These are phyloP conservation scores for Ligdia adustata DNA, from an alignment of 2,888 invertebrate genomes.

Conservation along the genomic window DNA sequence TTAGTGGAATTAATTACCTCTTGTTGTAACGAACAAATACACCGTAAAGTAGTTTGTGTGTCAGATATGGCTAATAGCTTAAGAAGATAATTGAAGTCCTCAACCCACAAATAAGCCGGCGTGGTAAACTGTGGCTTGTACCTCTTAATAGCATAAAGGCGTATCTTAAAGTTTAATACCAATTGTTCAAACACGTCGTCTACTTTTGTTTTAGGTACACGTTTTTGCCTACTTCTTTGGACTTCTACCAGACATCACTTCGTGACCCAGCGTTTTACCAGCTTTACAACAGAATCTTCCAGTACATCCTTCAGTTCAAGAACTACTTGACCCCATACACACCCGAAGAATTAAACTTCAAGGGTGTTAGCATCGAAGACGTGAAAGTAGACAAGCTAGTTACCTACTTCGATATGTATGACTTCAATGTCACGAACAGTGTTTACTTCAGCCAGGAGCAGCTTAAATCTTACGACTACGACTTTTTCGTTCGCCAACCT, in stretches of 20 bases:
- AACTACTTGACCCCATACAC: constrained; percentile 83
- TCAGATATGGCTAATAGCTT: too few relatives aligned
- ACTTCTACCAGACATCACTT: constrained; percentile 86
- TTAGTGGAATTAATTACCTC: too few relatives aligned
- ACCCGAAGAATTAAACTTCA: constrained; percentile 80
- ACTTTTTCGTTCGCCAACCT: constrained; percentile 85
- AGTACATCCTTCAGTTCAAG: constrained; percentile 85
- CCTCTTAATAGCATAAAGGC: too few relatives aligned
- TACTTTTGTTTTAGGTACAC: constrained; percentile 59
- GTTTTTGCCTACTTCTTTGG: constrained; percentile 83
- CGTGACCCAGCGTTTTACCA: constrained; percentile 90
- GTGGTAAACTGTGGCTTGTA: too few relatives aligned
- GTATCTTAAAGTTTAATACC: too few relatives aligned
- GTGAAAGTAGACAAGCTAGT: constrained; percentile 85
- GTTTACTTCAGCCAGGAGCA: constrained; percentile 57
- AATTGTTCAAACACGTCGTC: too few relatives aligned
- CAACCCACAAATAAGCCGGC: too few relatives aligned
- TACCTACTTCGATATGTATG: constrained; percentile 87
- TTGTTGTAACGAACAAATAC: too few relatives aligned
- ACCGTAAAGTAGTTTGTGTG: too few relatives aligned
- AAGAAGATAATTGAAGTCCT: too few relatives aligned
- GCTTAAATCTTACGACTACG: constrained; percentile 57
- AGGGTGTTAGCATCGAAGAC: constrained; percentile 84
- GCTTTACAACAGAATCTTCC: constrained; percentile 85
- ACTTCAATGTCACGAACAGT: constrained; percentile 85